Percentiles rank a stretch among this genome's conserved stretches.
Conservation (phyloP, 2,113 vertebrate genomes). For the human (Homo sapiens) region DNA sequence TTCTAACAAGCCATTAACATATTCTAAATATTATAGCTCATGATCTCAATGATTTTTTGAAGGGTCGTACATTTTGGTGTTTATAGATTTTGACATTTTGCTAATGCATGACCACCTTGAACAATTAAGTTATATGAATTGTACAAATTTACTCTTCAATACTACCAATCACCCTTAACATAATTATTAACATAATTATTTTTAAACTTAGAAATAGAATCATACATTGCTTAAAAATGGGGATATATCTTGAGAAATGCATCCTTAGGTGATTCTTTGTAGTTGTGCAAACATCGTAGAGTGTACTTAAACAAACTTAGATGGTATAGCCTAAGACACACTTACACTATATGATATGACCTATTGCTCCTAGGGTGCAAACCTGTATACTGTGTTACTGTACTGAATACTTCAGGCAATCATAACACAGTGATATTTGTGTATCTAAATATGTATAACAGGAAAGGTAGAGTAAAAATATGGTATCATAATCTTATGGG, state of each 20-base stretch:
- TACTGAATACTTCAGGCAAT: neutral
- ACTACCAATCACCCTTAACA: neutral
- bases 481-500: neutral
- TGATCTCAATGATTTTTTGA: neutral
- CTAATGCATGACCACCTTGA: neutral
- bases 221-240: neutral
- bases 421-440: neutral
- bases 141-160: neutral
- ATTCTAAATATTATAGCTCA: neutral
- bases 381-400: neutral
- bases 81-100: neutral
- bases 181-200: neutral
- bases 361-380: neutral
- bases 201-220: neutral
- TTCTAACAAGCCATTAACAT: neutral
- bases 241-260: neutral
- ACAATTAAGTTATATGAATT: neutral
- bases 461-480: neutral
- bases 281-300: neutral
- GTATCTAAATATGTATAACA: neutral
- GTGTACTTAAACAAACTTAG: neutral
- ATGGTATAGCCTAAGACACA: neutral
- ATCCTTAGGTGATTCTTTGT: neutral
- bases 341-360: neutral
- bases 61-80: neutral